phyloP scores from a whole-genome alignment of 2,113 vertebrate genomes.

The Podarcis cretensis region DNA sequence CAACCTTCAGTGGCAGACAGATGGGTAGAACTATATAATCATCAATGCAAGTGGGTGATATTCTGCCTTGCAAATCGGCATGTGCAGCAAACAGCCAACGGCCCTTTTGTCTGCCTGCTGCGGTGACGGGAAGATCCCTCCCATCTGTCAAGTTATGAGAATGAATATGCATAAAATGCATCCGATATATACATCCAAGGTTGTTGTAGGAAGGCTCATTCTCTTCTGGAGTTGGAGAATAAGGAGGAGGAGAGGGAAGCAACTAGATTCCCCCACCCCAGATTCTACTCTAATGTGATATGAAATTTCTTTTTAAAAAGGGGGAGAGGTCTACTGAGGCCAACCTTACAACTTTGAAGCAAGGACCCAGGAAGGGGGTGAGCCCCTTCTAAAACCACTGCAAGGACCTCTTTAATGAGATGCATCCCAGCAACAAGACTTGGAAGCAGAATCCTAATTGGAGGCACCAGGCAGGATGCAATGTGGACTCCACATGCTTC shows the following conservation, averaged over 20 bases:
- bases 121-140: slow-evolving; percentile 79
- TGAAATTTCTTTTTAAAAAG: slow-evolving; percentile 52
- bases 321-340: slow-evolving; percentile 30
- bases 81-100: slow-evolving; percentile 75
- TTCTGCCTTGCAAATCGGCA: slow-evolving; percentile 81
- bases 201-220: slow-evolving; percentile 43
- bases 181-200: slow-evolving; percentile 54
- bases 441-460: not conserved
- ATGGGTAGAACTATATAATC: slow-evolving; percentile 86
- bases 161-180: slow-evolving; percentile 76
- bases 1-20: slow-evolving; percentile 84
- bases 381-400: not conserved
- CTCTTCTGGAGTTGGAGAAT: slow-evolving; percentile 48
- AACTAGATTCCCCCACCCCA: slow-evolving; percentile 50
- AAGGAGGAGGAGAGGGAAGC: slow-evolving; percentile 30
- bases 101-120: slow-evolving; percentile 82
- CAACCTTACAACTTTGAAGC: not conserved
- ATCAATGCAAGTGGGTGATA: slow-evolving; percentile 81
- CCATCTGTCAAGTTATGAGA: slow-evolving; percentile 82
- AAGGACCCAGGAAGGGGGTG: too few species aligned
- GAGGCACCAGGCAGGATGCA: too few species aligned
- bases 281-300: slow-evolving; percentile 53
- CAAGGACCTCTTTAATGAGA: not conserved
- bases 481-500: not conserved
- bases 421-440: not conserved